Evolutionary conservation across 2,888 invertebrate genomes (phyloP).

Genomic region (Tiliacea aurago): DNA sequence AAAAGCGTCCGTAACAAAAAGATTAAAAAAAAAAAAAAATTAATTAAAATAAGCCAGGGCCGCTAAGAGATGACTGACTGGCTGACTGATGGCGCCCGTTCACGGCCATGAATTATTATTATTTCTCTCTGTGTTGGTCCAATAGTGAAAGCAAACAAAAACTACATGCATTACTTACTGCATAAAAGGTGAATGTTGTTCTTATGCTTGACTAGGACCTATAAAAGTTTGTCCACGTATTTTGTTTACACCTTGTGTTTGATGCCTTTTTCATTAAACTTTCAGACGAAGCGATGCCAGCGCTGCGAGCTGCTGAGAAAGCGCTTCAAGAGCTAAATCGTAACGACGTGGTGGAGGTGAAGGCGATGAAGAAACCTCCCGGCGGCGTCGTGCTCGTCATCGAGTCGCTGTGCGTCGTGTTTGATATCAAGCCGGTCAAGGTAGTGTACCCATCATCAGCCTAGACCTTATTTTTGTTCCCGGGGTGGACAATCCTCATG

Average conservation of each 20-base stretch:
- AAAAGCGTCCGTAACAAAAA: no score
- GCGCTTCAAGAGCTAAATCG: constrained; percentile 97
- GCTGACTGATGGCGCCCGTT: no score
- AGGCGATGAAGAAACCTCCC: constrained; percentile 98
- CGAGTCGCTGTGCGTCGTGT: constrained; percentile 96
- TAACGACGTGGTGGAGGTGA: constrained; percentile 96
- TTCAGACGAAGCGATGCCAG: constrained; percentile 94
- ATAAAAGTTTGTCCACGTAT: not conserved
- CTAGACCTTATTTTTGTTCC: not conserved
- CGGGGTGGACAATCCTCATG: no score
- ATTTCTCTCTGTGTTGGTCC: no score
- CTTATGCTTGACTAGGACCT: not conserved
- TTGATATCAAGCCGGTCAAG: constrained; percentile 94
- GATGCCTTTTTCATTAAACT: not conserved
- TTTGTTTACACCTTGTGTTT: not conserved
- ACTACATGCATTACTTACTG: no score
- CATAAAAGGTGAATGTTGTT: not conserved
- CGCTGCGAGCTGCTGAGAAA: constrained; percentile 95
- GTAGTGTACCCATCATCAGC: constrained; percentile 74
- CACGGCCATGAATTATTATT: no score
- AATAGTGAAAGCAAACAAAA: no score
- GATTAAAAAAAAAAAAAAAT: no score
- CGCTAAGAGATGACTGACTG: no score
- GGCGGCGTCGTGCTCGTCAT: constrained; percentile 95
- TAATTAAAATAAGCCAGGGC: no score